Evolutionary conservation across 1,140 invertebrate genomes (phyloP).

Genomic region (Reticulitermes speratus): DNA sequence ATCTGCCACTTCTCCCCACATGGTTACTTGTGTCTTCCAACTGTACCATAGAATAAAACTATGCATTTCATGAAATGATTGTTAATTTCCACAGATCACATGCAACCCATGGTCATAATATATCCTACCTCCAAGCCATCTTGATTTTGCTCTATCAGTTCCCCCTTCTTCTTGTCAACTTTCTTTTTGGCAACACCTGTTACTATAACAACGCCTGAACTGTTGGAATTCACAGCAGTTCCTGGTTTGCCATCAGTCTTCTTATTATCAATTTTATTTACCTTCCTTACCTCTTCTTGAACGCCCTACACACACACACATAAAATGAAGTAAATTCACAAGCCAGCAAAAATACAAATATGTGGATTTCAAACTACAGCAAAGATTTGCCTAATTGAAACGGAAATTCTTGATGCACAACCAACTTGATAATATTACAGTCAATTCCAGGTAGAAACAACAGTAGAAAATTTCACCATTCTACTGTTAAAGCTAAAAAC

Average conservation of each 20-base stretch:
- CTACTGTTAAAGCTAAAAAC: no score
- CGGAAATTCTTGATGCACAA: no score
- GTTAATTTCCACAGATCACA: no score
- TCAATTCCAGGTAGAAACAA: no score
- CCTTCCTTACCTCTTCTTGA: slow-evolving; percentile 87
- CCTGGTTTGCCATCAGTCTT: slow-evolving; percentile 41
- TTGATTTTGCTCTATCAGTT: slow-evolving; percentile 96
- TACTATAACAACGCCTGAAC: slow-evolving; percentile 69
- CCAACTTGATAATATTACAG: no score
- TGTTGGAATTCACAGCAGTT: slow-evolving; percentile 23
- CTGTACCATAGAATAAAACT: no score
- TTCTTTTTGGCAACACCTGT: slow-evolving; percentile 91
- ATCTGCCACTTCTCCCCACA: no score
- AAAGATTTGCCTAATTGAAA: no score
- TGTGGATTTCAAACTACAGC: no score
- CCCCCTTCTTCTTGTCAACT: slow-evolving; percentile 77
- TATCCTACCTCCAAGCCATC: slow-evolving; percentile 81
- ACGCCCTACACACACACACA: slow-evolving; percentile 55
- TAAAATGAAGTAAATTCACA: background rate
- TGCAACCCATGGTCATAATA: background rate
- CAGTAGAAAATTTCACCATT: no score
- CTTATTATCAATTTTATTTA: slow-evolving; percentile 72
- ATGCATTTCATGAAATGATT: no score
- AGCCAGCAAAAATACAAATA: background rate
- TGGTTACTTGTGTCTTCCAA: no score